Conservation (phyloP, 2,888 invertebrate species). For the Parthenolecanium corni region DNA sequence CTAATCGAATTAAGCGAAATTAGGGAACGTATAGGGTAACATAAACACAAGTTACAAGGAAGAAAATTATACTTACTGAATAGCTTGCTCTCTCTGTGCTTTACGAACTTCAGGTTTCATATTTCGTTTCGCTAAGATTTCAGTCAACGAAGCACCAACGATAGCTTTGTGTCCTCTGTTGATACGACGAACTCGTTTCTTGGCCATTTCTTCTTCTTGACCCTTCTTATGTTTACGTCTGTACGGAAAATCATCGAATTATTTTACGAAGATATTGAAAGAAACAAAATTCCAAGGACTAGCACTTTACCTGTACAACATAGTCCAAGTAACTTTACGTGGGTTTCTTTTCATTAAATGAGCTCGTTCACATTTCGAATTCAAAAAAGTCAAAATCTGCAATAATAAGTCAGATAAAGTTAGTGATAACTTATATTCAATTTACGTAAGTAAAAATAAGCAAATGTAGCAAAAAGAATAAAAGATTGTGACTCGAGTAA, state of each 20-base stretch:
- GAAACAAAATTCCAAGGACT: not conserved
- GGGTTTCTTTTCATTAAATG: conserved; percentile 97
- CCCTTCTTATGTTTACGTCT: conserved; percentile 99
- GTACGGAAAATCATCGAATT: conserved; percentile 32
- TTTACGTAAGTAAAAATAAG: no score
- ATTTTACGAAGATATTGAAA: no score
- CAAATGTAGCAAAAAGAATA: no score
- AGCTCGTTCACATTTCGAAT: conserved; percentile 92
- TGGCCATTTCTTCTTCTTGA: conserved; percentile 87
- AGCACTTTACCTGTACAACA: conserved; percentile 71
- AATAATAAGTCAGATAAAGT: conserved; percentile 38
- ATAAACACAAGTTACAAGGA: no score
- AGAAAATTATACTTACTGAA: conserved; percentile 59
- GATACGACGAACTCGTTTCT: conserved; percentile 87
- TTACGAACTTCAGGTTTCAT: conserved; percentile 98
- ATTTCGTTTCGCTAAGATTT: conserved; percentile 96
- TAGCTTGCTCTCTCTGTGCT: conserved; percentile 96
- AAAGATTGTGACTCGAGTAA: no score
- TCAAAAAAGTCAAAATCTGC: conserved; percentile 90
- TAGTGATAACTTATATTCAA: no score
- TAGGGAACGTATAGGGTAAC: no score
- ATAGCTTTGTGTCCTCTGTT: conserved; percentile 97
- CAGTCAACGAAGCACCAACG: conserved; percentile 91
- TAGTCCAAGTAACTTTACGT: conserved; percentile 98
- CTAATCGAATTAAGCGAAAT: no score